These are phyloP conservation scores for Eupithecia insigniata DNA, from an alignment of 2,888 invertebrate species.

Conservation along the genomic window DNA sequence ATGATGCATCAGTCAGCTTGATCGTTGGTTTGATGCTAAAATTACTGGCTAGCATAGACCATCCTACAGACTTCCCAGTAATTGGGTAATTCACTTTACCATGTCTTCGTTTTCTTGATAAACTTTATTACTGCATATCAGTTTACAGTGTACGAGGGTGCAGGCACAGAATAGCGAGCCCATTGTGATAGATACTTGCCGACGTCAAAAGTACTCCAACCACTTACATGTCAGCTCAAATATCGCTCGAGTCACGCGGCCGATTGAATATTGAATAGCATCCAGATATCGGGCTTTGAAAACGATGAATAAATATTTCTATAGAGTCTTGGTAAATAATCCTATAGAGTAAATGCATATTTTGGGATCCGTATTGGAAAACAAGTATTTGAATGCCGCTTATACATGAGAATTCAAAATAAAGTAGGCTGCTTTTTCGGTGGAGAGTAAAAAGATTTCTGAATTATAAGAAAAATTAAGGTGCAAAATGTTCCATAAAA, in stretches of 20 bases:
- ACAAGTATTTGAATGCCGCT: not conserved
- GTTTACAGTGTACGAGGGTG: slow-evolving; percentile 19
- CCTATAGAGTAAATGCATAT: not conserved
- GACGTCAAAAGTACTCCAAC: slow-evolving; percentile 65
- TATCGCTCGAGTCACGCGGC: slow-evolving; percentile 72
- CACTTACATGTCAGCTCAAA: slow-evolving; percentile 65
- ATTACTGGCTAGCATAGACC: not conserved
- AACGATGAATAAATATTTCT: slow-evolving; percentile 9
- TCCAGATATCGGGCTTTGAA: slow-evolving; percentile 50
- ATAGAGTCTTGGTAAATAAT: not conserved
- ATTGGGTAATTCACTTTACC: not conserved
- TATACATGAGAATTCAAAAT: not conserved
- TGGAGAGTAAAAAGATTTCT: not conserved
- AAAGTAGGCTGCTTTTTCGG: not conserved
- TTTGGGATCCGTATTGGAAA: not conserved
- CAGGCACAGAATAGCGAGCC: slow-evolving; percentile 19
- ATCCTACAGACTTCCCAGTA: not conserved
- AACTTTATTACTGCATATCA: slow-evolving; percentile 14
- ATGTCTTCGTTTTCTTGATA: not conserved
- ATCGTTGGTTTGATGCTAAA: too few relatives aligned
- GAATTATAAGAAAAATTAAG: too few relatives aligned
- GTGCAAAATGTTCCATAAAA: not conserved
- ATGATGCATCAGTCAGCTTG: too few relatives aligned
- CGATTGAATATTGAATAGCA: slow-evolving; percentile 67
- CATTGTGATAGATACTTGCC: slow-evolving; percentile 59